Base-by-base conservation (phyloP, 2,888 invertebrate species). In the Cosmia trapezina region DNA sequence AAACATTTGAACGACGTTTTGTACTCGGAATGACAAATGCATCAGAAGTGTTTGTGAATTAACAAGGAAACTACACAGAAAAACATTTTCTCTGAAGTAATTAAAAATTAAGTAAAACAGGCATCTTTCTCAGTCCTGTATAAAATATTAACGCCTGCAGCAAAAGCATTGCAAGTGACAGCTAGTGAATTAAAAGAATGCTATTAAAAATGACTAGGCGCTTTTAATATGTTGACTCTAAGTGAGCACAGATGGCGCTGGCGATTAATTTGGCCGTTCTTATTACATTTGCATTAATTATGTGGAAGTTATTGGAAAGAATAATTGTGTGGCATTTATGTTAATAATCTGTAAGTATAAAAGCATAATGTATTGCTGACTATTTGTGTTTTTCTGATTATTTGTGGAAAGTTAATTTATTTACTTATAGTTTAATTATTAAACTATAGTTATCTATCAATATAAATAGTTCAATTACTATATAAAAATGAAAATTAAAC, bases 141-240 rank as follows among this genome's bases (percentile, higher is more conserved):
- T 3, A 53, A n/a, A n/a, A 59, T n/a, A 22, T 14, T 5, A 8
- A 5, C 47, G 79, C 79, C 76, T 76, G 7, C 43, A 33, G 8
- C 0, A 1, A 17, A 76, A 22, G 4, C 2, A 60, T 19, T 2
- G 43, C 59, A 73, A 54, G 4, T 2, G 4, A 12, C 47, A 47
- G 6, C 4, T 14, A 22, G 22, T 43, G 33, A 57, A 12, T 17
- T 43, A 45, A 54, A n/a, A 67, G 6, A 43, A 37, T 66, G 62
- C 47, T 66, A 69, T 5, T 65, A 19, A 19, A 66, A 66, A 49
- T 1, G 11, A 45, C 6, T 3, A 81, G 81, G 78, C 64, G 47
- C 53, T 12, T 59, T 54, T 43, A 22, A 22, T 49, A 12, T 6
- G 17, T 62, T 61, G 14, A 22, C 9, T 33, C 12, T 53, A 0